Conservation (phyloP, 2,797 vertebrate genomes). For the Chaunax sp. region DNA sequence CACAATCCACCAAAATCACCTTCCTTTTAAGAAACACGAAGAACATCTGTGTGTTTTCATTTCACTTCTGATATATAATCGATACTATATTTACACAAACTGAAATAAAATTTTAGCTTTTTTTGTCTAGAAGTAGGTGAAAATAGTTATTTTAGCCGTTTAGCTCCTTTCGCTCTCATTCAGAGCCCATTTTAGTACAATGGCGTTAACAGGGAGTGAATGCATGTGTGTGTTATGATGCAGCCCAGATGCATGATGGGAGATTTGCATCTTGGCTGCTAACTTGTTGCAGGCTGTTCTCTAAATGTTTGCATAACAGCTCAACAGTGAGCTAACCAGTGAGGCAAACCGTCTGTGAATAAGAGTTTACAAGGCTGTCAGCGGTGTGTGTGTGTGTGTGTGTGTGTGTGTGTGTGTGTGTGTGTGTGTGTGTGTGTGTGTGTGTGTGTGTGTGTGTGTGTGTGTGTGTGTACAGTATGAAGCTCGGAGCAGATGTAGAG, state of each 20-base stretch:
- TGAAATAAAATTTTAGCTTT: no score
- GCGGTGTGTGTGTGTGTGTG: conserved; percentile 29
- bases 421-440: conserved; percentile 31
- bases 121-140: no score
- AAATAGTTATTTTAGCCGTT: no score
- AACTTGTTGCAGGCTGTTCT: conserved; percentile 20
- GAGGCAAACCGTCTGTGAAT: conserved; percentile 28
- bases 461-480: conserved; percentile 27
- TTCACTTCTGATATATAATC: no score
- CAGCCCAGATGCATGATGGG: conserved; percentile 46
- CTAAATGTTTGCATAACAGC: conserved; percentile 31
- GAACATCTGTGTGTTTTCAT: no score
- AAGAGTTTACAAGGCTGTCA: conserved; percentile 42
- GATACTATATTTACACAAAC: no score
- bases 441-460: conserved; percentile 33
- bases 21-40: no score
- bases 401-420: conserved; percentile 29
- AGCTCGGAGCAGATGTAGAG: conserved; percentile 75
- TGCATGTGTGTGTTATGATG: no score
- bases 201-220: no score
- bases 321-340: conserved; percentile 14
- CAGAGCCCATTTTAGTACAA: no score
- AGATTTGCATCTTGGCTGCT: conserved; percentile 18
- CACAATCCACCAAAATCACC: no score
- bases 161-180: no score